Evolutionary conservation across 1,140 invertebrate genomes (phyloP).

Genomic region (Drosophila sturtevanti): DNA sequence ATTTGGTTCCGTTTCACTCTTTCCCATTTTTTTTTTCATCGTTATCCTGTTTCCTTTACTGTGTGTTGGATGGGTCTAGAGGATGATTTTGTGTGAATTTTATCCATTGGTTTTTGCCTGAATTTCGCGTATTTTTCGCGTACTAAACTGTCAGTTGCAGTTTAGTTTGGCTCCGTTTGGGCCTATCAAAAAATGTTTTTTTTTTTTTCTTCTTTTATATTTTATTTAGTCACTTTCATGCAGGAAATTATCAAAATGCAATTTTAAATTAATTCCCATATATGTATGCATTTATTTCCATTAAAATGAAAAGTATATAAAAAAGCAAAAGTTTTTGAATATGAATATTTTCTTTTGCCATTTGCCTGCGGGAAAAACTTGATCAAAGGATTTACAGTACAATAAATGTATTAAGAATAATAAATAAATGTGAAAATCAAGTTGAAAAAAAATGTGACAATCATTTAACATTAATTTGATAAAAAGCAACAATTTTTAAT

Average conservation of each 20-base stretch:
- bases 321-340: conserved; percentile 20
- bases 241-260: conserved; percentile 65
- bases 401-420: neutral
- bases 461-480: neutral
- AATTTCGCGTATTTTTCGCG: conserved; percentile 36
- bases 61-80: neutral
- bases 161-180: conserved; percentile 53
- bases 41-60: neutral
- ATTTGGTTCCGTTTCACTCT: neutral
- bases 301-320: neutral
- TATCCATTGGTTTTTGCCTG: neutral
- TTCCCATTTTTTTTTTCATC: neutral
- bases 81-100: neutral
- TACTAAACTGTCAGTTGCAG: conserved; percentile 68
- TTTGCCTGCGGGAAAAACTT: neutral
- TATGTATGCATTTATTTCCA: conserved; percentile 19
- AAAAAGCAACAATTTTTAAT: no score
- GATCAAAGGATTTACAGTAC: neutral
- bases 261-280: conserved; percentile 53
- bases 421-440: neutral
- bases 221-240: conserved; percentile 25
- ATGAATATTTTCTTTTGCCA: conserved; percentile 3
- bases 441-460: neutral
- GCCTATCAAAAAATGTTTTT: neutral
- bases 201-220: neutral